Percentiles rank a stretch among this genome's conserved stretches.
These are phyloP conservation scores for Calosoma granatense DNA, from an alignment of 1,140 invertebrate species.

Conservation along the genomic window DNA sequence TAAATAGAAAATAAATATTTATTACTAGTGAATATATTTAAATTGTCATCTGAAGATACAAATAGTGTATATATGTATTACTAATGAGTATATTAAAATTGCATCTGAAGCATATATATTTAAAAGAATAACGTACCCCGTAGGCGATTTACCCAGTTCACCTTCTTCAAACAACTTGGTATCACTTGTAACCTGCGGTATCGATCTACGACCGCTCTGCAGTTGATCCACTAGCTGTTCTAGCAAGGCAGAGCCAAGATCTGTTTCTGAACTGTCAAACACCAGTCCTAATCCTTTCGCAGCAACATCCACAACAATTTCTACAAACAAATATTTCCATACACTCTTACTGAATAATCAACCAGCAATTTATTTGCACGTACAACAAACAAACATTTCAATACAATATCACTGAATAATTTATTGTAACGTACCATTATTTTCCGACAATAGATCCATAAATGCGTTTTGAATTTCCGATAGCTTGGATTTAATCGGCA, in stretches of 20 bases:
- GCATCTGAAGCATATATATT: slow-evolving; percentile 13
- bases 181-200: slow-evolving; percentile 63
- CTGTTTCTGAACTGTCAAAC: slow-evolving; percentile 67
- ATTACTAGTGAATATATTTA: no score
- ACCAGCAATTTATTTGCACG: not conserved
- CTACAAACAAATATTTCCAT: slow-evolving; percentile 38
- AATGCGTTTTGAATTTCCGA: slow-evolving; percentile 69
- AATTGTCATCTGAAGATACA: slow-evolving; percentile 6
- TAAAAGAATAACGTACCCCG: slow-evolving; percentile 48
- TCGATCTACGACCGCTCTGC: slow-evolving; percentile 62
- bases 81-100: slow-evolving; percentile 9
- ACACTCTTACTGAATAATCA: not conserved
- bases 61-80: no score
- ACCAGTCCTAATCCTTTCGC: slow-evolving; percentile 83
- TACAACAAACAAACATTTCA: not conserved
- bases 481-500: slow-evolving; percentile 54
- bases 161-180: slow-evolving; percentile 85
- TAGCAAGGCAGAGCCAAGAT: slow-evolving; percentile 60
- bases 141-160: slow-evolving; percentile 70
- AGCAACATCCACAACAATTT: slow-evolving; percentile 84
- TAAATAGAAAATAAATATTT: no score
- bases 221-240: slow-evolving; percentile 72
- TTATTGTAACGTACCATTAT: slow-evolving; percentile 56
- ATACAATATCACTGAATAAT: not conserved
- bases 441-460: slow-evolving; percentile 79